Evolutionary conservation across 2,888 invertebrate genomes (phyloP).

Genomic region (Monochamus alternatus): DNA sequence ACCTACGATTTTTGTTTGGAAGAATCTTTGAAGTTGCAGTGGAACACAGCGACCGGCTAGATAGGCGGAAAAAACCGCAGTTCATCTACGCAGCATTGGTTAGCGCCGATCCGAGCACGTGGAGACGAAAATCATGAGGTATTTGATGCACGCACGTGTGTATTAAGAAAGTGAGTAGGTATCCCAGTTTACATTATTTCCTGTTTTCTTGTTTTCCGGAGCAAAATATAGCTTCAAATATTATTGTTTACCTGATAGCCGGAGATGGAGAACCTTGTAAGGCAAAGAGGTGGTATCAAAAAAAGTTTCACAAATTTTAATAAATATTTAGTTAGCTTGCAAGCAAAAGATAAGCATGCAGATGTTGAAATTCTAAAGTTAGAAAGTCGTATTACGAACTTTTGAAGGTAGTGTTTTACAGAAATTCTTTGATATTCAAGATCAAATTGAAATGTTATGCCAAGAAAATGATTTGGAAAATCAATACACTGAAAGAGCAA

Average conservation of each 20-base stretch:
- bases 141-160: neutral
- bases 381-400: constrained; percentile 1
- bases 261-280: neutral
- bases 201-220: neutral
- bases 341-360: neutral
- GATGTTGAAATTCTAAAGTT: constrained; percentile 4
- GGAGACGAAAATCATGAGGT: neutral
- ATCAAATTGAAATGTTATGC: constrained; percentile 30
- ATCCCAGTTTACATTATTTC: neutral
- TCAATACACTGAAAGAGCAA: constrained; percentile 23
- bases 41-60: neutral
- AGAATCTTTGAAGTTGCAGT: neutral
- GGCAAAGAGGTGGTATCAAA: constrained; percentile 5
- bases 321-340: neutral
- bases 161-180: neutral
- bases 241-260: neutral
- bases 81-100: neutral
- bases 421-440: constrained; percentile 19
- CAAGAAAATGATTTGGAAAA: constrained; percentile 34
- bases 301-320: constrained; percentile 4
- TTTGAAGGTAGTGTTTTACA: neutral
- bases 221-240: neutral
- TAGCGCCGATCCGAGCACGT: neutral
- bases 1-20: too few species aligned
- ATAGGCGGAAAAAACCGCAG: neutral